phyloP scores from a whole-genome alignment of 2,113 vertebrate genomes.

The Heterotis niloticus region DNA sequence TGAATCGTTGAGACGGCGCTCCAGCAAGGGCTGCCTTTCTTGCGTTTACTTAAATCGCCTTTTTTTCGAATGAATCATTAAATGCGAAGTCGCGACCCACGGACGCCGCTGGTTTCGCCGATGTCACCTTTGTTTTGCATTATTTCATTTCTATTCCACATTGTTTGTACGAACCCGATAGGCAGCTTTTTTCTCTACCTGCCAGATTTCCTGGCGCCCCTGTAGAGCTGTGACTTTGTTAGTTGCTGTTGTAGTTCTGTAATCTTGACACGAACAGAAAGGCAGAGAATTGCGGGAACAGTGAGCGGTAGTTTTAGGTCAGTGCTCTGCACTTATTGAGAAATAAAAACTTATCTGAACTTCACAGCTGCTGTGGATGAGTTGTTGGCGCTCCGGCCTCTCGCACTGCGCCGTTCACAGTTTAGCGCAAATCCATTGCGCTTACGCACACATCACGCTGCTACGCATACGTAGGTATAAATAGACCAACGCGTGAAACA shows the following conservation, averaged over 20 bases:
- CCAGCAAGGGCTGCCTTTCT: not conserved
- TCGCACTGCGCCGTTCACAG: too few relatives aligned
- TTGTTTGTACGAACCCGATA: slow-evolving; percentile 3
- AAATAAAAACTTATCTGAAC: slow-evolving; percentile 26
- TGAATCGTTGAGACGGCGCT: slow-evolving; percentile 8
- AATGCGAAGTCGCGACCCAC: not conserved
- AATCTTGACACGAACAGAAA: not conserved
- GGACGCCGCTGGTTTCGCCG: not conserved
- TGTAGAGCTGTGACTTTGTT: slow-evolving; percentile 6
- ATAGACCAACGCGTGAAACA: too few relatives aligned
- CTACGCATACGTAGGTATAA: not conserved
- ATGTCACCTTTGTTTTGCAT: slow-evolving; percentile 10
- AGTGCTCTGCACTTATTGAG: slow-evolving; percentile 29
- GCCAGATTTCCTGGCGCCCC: not conserved
- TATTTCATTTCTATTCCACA: slow-evolving; percentile 4
- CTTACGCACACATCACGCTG: not conserved
- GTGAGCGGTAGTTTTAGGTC: slow-evolving; percentile 14
- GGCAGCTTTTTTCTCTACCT: not conserved
- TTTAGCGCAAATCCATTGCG: too few relatives aligned
- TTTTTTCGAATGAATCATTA: slow-evolving; percentile 1
- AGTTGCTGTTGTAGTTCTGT: slow-evolving; percentile 17
- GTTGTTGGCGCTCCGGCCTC: not conserved
- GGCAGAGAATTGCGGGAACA: not conserved
- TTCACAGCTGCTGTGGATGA: not conserved
- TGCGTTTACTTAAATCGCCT: not conserved